A percentile compares a stretch with the other conserved stretches of the same genome.
These are phyloP conservation scores for Melanotaenia boesemani DNA, from an alignment of 2,797 vertebrate species.

Conservation along the genomic window DNA sequence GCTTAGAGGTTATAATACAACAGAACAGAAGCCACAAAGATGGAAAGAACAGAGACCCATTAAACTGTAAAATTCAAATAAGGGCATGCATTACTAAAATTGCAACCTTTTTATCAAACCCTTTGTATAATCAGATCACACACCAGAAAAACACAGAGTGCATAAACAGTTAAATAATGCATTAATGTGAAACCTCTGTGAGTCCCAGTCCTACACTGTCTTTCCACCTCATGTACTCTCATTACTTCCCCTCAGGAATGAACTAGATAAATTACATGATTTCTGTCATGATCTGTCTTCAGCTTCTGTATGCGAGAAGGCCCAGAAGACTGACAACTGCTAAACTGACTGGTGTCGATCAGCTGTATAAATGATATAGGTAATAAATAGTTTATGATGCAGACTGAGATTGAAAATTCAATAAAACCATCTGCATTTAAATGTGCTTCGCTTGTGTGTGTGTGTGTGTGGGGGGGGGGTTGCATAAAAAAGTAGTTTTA, in stretches of 20 bases:
- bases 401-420: slow-evolving; percentile 31
- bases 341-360: slow-evolving; percentile 53
- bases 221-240: slow-evolving; percentile 21
- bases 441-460: slow-evolving; percentile 1
- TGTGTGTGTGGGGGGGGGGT: not conserved
- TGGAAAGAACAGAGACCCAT: slow-evolving; percentile 35
- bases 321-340: slow-evolving; percentile 31
- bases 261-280: slow-evolving; percentile 29
- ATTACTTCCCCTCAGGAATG: slow-evolving; percentile 46
- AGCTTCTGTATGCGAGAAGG: slow-evolving; percentile 19
- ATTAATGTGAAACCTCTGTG: slow-evolving; percentile 45
- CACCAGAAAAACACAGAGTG: slow-evolving; percentile 19
- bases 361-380: slow-evolving; percentile 32
- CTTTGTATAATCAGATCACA: slow-evolving; percentile 16
- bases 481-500: slow-evolving; percentile 25
- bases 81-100: slow-evolving; percentile 54
- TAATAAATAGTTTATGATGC: slow-evolving; percentile 56
- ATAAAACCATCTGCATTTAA: slow-evolving; percentile 20
- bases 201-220: slow-evolving; percentile 37
- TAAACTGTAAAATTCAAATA: slow-evolving; percentile 43
- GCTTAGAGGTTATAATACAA: slow-evolving; percentile 16
- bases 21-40: slow-evolving; percentile 19
- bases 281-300: slow-evolving; percentile 38
- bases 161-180: slow-evolving; percentile 57
- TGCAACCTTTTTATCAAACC: slow-evolving; percentile 27